Evolutionary conservation across 2,888 invertebrate species (phyloP).

Genomic region (Rhopalosiphum nymphaeae): DNA sequence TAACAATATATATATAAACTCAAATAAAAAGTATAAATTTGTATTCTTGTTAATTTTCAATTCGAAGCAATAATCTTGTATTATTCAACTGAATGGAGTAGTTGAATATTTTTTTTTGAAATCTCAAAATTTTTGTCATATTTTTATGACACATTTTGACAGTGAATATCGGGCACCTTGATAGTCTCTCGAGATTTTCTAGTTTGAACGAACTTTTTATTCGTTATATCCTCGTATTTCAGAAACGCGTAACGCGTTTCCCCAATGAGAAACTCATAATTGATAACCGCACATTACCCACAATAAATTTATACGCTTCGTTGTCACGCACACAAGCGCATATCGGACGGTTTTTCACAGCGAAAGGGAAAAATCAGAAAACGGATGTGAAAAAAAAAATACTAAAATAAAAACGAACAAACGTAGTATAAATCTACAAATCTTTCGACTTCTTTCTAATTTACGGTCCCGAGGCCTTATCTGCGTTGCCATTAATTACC

Average conservation of each 20-base stretch:
- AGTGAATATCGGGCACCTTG: too few relatives aligned
- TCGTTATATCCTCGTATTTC: neutral
- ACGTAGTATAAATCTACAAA: constrained; percentile 52
- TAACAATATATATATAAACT: neutral
- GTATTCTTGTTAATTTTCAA: neutral
- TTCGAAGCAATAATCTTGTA: neutral
- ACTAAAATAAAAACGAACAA: constrained; percentile 21
- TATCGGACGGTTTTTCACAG: constrained; percentile 37
- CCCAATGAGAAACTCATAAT: constrained; percentile 15
- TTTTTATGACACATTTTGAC: neutral
- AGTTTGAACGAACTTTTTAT: neutral
- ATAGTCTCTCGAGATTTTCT: neutral
- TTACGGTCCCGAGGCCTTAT: constrained; percentile 57
- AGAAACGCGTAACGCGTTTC: constrained; percentile 21
- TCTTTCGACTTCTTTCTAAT: constrained; percentile 64
- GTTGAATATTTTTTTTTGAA: neutral
- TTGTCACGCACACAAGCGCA: neutral
- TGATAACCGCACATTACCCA: constrained; percentile 26
- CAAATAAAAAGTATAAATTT: neutral
- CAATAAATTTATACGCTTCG: constrained; percentile 14
- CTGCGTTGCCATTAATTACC: constrained; percentile 65
- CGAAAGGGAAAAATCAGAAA: constrained; percentile 57
- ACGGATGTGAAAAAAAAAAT: constrained; percentile 42
- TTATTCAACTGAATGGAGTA: neutral
- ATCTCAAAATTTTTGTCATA: neutral